Evolutionary conservation across 1,140 invertebrate genomes (phyloP).

Genomic region (Saccostrea glomerata): DNA sequence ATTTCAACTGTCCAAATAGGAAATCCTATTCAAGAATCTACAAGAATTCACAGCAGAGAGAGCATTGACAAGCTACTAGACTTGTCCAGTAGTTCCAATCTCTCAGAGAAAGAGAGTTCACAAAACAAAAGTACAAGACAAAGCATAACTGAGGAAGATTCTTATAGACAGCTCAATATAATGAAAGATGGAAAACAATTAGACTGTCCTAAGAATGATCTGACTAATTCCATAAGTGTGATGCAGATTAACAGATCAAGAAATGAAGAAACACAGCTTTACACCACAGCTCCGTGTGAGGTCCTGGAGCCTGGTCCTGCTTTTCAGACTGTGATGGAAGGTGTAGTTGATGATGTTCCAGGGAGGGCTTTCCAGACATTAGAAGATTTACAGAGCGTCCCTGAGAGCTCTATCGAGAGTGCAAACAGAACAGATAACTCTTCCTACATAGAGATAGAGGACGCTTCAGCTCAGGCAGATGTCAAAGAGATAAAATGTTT

Average conservation of each 20-base stretch:
- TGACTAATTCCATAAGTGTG: slow-evolving; percentile 4
- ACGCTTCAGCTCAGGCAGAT: slow-evolving; percentile 44
- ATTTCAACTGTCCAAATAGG: slow-evolving; percentile 42
- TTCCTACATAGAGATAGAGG: slow-evolving; percentile 29
- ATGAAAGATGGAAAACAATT: not conserved
- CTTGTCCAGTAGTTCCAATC: not conserved
- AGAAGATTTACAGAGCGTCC: not conserved
- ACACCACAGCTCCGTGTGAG: not conserved
- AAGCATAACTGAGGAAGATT: slow-evolving; percentile 37
- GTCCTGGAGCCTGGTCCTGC: not conserved
- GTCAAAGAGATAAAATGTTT: not conserved
- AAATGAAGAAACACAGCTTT: not conserved
- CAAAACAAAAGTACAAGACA: not conserved
- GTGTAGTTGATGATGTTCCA: not conserved
- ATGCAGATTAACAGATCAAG: not conserved
- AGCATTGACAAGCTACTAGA: slow-evolving; percentile 46
- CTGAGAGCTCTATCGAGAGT: not conserved
- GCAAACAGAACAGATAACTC: not conserved
- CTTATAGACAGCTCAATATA: slow-evolving; percentile 50
- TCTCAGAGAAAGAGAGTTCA: not conserved
- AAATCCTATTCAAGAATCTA: slow-evolving; percentile 48
- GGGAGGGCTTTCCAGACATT: not conserved
- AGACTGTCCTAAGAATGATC: not conserved
- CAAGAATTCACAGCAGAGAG: slow-evolving; percentile 51
- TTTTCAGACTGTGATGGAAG: not conserved